Conservation (phyloP, 2,888 invertebrate species). For the Nemurella pictetii region DNA sequence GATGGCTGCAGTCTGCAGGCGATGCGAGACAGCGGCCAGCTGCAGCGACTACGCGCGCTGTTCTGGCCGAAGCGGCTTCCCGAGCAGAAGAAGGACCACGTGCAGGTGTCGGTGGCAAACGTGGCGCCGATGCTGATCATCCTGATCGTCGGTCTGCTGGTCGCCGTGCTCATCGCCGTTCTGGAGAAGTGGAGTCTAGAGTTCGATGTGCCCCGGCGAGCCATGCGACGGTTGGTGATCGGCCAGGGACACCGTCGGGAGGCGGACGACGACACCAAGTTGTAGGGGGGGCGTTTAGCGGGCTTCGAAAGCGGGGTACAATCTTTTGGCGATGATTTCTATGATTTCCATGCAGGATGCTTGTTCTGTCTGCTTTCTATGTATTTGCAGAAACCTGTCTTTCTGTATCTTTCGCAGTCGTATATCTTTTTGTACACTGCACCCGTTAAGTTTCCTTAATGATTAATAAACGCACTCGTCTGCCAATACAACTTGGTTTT, state of each 20-base stretch:
- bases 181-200: background rate
- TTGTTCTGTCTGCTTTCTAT: too few relatives aligned
- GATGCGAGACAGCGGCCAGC: constrained; percentile 12
- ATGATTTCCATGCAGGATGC: too few relatives aligned
- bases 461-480: too few relatives aligned
- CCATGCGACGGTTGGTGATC: too few relatives aligned
- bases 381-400: too few relatives aligned
- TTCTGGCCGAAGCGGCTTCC: constrained; percentile 17
- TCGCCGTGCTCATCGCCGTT: background rate
- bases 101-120: background rate
- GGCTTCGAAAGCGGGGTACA: too few relatives aligned
- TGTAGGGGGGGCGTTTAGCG: background rate
- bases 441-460: too few relatives aligned
- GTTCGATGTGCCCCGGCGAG: background rate
- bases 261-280: background rate
- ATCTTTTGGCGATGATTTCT: too few relatives aligned
- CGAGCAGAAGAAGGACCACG: background rate
- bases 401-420: too few relatives aligned
- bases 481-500: too few relatives aligned
- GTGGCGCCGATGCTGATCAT: constrained; percentile 10
- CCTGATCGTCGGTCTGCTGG: background rate
- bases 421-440: too few relatives aligned
- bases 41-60: constrained; percentile 7
- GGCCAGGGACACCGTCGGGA: background rate
- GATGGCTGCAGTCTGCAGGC: constrained; percentile 23